Percentiles rank a stretch among this genome's conserved stretches.
Conservation (phyloP, 37 sponge, comb jelly and placozoan genomes). For the Beroe forskalii region DNA sequence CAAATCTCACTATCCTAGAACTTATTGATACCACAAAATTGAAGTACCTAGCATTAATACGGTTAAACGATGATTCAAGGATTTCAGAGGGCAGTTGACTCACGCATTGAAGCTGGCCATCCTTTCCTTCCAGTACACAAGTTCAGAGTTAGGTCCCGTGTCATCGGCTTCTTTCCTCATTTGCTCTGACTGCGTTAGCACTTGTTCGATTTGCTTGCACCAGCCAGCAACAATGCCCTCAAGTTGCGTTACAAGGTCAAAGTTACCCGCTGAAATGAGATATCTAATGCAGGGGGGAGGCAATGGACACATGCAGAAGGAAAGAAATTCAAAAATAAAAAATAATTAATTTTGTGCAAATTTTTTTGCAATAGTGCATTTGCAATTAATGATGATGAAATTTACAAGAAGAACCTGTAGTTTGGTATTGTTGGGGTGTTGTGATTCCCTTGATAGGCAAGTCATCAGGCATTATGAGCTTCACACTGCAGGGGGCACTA, state of each 20-base stretch:
- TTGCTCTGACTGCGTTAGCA: slow-evolving; percentile 92
- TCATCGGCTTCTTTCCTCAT: slow-evolving; percentile 97
- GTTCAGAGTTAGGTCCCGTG: slow-evolving; percentile 90
- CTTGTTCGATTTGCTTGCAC: slow-evolving; percentile 95
- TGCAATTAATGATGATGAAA: too few relatives aligned
- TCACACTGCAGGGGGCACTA: slow-evolving; percentile 27
- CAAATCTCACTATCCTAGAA: too few relatives aligned
- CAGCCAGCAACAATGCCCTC: slow-evolving; percentile 77
- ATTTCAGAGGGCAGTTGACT: too few relatives aligned
- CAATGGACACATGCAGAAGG: too few relatives aligned
- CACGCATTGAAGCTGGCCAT: slow-evolving; percentile 93
- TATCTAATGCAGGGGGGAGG: too few relatives aligned
- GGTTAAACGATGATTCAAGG: too few relatives aligned
- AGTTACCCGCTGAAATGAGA: slow-evolving; percentile 68
- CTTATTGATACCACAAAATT: too few relatives aligned
- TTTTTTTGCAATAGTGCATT: too few relatives aligned
- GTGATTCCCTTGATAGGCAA: slow-evolving; percentile 55
- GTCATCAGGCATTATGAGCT: slow-evolving; percentile 45
- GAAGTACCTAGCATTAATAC: too few relatives aligned
- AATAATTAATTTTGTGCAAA: too few relatives aligned
- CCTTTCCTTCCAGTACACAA: slow-evolving; percentile 98
- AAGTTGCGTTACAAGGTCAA: slow-evolving; percentile 84
- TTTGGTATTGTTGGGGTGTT: slow-evolving; percentile 52
- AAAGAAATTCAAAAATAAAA: too few relatives aligned
- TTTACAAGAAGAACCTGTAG: slow-evolving; percentile 41